Base-by-base conservation (phyloP, 2,797 vertebrate species). In the Allobates femoralis region DNA sequence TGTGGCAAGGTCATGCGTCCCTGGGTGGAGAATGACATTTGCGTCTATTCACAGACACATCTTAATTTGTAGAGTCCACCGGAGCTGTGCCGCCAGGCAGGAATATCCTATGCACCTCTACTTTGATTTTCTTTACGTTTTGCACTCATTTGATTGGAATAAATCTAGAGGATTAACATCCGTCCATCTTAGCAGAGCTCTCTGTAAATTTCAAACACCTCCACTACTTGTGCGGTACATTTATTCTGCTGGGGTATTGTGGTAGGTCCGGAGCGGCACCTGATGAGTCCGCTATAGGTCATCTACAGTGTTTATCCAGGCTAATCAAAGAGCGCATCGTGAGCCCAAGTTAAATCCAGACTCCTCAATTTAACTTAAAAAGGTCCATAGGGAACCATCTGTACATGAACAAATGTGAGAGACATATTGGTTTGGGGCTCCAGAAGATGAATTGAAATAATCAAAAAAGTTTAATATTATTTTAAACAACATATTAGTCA, bases 151-250 rank as follows among this genome's bases (percentile, higher is more conserved):
- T 83, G 23, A 74, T 83, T 75, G 69, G 34, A 75, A 46, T 60
- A 28, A 55, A 16, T 15, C 37, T 26, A 26, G 46, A 37, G 32
- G 53, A 46, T 83, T 83, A 74, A 15, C 28, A 83, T 83, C n/a
- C 69, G 8, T 30, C 32, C 19, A 14, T 75, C 51, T 46, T 30
- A 18, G 41, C 34, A 74, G 34, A 60, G 51, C 15, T 19, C 67
- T 83, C 18, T 83, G 66, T 83, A 83, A 75, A 83, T 83, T 83
- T 62, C 55, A 83, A 41, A 58, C 69, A 23, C 55, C 64, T 32
- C 64, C 56, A 19, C 16, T 8, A 6, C 14, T 83, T 60, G 16
- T 32, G 4, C 34, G 60, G 30, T 62, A 55, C 23, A 15, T 37
- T 83, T 73, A 7, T 15, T 50, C 30, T 23, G 28, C 15, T 46